Conservation (phyloP, 2,113 vertebrate genomes). For the Diglossa brunneiventris region DNA sequence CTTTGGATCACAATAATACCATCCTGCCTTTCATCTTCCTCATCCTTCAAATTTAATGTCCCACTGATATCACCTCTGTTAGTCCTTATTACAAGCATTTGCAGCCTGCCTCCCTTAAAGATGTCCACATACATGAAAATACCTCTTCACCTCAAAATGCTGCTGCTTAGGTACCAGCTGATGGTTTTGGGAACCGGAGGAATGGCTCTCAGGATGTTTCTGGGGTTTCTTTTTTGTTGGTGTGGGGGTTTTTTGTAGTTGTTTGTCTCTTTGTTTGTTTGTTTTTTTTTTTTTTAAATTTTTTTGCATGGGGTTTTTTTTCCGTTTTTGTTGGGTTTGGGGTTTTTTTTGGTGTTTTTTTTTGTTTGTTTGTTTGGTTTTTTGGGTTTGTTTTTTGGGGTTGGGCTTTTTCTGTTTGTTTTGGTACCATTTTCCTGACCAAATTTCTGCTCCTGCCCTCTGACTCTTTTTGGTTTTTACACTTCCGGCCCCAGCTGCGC, state of each 20-base stretch:
- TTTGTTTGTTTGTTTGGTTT: too few species aligned
- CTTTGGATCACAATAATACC: not conserved
- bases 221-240: not conserved
- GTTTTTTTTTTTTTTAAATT: too few species aligned
- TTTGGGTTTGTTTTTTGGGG: not conserved
- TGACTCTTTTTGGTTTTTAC: not conserved
- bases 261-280: not conserved
- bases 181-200: not conserved
- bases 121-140: not conserved
- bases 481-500: fast-evolving
- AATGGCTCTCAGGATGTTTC: not conserved
- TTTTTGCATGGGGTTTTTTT: too few species aligned
- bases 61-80: not conserved
- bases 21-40: not conserved
- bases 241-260: not conserved
- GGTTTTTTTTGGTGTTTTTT: not conserved
- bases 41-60: not conserved
- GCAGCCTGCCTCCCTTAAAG: not conserved
- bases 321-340: too few species aligned
- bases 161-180: not conserved
- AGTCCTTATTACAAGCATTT: not conserved
- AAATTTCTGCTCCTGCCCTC: not conserved
- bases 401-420: too few species aligned
- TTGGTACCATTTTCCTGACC: not conserved
- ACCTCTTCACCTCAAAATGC: not conserved